Evolutionary conservation across 2,797 vertebrate genomes (phyloP).

Genomic region (Parauchenoglanis punctatus): DNA sequence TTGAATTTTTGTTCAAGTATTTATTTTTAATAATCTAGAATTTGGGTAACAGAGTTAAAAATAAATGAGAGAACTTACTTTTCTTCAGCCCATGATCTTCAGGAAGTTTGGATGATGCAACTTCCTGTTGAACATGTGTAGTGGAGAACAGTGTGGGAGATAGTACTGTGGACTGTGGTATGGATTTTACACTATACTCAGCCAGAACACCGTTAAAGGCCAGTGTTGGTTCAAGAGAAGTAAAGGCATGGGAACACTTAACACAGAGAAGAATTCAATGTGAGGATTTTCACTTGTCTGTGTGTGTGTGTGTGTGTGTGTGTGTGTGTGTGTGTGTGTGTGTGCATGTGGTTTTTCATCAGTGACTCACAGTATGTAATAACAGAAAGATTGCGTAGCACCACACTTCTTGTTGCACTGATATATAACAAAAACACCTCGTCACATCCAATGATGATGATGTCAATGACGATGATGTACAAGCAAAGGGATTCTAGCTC

Average conservation of each 20-base stretch:
- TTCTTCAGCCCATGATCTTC: background rate
- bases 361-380: background rate
- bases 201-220: background rate
- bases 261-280: background rate
- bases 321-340: background rate
- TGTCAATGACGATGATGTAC: background rate
- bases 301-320: background rate
- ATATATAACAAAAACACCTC: background rate
- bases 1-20: background rate
- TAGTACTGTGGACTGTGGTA: background rate
- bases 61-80: background rate
- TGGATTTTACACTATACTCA: background rate
- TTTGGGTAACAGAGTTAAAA: background rate
- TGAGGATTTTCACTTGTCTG: background rate
- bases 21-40: background rate
- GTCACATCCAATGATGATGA: background rate
- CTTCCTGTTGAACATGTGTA: background rate
- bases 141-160: background rate
- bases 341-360: background rate
- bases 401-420: conserved; percentile 2
- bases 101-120: background rate
- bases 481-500: background rate
- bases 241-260: background rate
- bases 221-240: background rate
- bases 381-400: background rate